A percentile compares a stretch with the other conserved stretches of the same genome.
Evolutionary conservation across 2,888 invertebrate species (phyloP).

Genomic region (Pheosia tremula): DNA sequence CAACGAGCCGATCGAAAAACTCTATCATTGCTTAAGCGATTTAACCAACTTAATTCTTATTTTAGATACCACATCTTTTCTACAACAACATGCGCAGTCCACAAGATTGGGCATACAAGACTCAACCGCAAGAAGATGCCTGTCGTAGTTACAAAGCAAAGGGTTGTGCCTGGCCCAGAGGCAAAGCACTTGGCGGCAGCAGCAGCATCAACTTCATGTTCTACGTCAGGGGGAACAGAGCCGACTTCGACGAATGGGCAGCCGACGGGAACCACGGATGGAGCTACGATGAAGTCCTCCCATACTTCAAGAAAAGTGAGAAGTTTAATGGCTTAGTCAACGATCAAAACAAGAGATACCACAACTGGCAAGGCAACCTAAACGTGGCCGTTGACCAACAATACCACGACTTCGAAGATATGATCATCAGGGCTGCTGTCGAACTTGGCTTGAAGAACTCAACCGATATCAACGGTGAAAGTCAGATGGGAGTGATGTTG

Average conservation of each 20-base stretch:
- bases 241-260: constrained; percentile 84
- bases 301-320: constrained; percentile 87
- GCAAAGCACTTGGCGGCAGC: constrained; percentile 86
- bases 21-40: neutral
- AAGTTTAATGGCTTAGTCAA: constrained; percentile 34
- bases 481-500: constrained; percentile 87
- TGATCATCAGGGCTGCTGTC: constrained; percentile 85
- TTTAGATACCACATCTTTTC: constrained; percentile 51
- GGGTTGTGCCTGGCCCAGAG: constrained; percentile 85
- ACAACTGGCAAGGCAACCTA: constrained; percentile 82
- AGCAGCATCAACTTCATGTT: constrained; percentile 86
- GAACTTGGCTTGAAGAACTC: constrained; percentile 86
- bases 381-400: constrained; percentile 84
- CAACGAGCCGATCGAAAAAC: no score
- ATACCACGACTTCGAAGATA: constrained; percentile 78
- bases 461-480: constrained; percentile 85
- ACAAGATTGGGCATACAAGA: constrained; percentile 83
- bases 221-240: constrained; percentile 82
- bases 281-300: constrained; percentile 87
- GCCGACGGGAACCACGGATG: constrained; percentile 85
- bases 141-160: constrained; percentile 64
- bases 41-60: constrained; percentile 27
- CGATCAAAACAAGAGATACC: constrained; percentile 82
- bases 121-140: constrained; percentile 66
- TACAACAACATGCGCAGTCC: constrained; percentile 48